These are phyloP conservation scores for Sitodiplosis mosellana DNA, from an alignment of 1,140 invertebrate species.

Conservation along the genomic window DNA sequence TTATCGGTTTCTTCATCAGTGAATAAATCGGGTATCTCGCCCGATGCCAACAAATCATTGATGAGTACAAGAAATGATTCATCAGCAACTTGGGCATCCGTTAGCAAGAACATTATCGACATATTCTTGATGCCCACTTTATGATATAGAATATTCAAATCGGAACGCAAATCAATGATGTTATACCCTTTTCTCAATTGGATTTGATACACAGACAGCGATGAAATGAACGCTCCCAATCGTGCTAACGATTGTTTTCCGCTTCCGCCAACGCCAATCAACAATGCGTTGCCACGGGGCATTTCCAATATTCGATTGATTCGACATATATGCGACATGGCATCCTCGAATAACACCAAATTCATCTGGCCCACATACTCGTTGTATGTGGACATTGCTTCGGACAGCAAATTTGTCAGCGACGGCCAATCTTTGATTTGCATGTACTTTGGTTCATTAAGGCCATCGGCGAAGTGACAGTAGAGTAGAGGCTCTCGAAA, in stretches of 20 bases:
- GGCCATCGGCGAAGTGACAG: conserved; percentile 78
- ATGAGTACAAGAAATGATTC: conserved; percentile 84
- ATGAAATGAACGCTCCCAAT: conserved; percentile 73
- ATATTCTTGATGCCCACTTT: conserved; percentile 79
- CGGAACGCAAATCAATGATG: conserved; percentile 62
- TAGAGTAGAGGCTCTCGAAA: conserved; percentile 60
- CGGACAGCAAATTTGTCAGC: conserved; percentile 57
- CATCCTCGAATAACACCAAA: conserved; percentile 88
- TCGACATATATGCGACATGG: conserved; percentile 77
- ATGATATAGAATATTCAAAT: conserved; percentile 65
- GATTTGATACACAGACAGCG: conserved; percentile 79
- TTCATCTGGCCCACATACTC: conserved; percentile 78
- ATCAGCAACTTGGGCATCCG: conserved; percentile 79
- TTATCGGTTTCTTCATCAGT: conserved; percentile 83
- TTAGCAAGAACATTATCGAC: conserved; percentile 79
- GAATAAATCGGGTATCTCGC: conserved; percentile 82
- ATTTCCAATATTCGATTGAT: conserved; percentile 87
- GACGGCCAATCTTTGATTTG: conserved; percentile 50
- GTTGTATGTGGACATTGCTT: conserved; percentile 73
- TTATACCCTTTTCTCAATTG: conserved; percentile 77
- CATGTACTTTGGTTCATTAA: conserved; percentile 83
- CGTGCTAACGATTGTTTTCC: conserved; percentile 84
- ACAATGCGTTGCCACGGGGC: conserved; percentile 75
- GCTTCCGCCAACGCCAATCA: conserved; percentile 86
- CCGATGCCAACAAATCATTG: conserved; percentile 84